Conservation (phyloP, 92 coral and sea anemone genomes). For the Zoanthus gigantus region DNA sequence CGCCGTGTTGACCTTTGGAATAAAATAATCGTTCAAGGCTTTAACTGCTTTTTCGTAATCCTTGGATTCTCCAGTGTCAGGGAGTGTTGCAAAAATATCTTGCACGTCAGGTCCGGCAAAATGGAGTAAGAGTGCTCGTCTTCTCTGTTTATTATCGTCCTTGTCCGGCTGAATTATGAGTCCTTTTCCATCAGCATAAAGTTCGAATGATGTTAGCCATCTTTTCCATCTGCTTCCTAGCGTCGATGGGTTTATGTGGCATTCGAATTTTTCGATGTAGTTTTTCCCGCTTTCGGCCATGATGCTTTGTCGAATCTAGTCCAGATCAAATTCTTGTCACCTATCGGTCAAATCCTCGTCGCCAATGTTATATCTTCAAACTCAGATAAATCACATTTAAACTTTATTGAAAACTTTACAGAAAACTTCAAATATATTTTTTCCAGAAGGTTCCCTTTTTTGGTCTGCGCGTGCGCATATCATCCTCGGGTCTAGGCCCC, state of each 20-base stretch:
- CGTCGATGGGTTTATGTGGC: constrained; percentile 27
- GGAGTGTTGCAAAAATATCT: constrained; percentile 40
- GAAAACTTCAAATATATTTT: too few relatives aligned
- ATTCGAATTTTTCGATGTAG: constrained; percentile 31
- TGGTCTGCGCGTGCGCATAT: too few relatives aligned
- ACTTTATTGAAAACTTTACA: too few relatives aligned
- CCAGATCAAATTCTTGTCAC: constrained; percentile 20
- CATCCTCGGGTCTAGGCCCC: too few relatives aligned
- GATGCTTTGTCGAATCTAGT: not conserved
- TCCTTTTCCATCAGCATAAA: constrained; percentile 43
- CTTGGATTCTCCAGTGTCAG: constrained; percentile 28
- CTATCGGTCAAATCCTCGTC: constrained; percentile 18
- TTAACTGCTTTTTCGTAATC: constrained; percentile 42
- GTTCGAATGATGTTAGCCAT: constrained; percentile 35
- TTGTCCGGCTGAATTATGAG: constrained; percentile 31
- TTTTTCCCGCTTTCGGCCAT: not conserved
- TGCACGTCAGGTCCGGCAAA: constrained; percentile 48
- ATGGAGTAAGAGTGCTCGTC: constrained; percentile 47
- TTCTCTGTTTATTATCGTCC: constrained; percentile 20
- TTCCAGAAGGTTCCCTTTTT: too few relatives aligned
- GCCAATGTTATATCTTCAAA: not conserved
- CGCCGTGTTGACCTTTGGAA: constrained; percentile 49
- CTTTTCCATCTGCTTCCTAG: constrained; percentile 41
- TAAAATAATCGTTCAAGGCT: constrained; percentile 41
- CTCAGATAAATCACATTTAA: not conserved